These are phyloP conservation scores for Reticulitermes speratus DNA, from an alignment of 1,140 invertebrate species.

Conservation along the genomic window DNA sequence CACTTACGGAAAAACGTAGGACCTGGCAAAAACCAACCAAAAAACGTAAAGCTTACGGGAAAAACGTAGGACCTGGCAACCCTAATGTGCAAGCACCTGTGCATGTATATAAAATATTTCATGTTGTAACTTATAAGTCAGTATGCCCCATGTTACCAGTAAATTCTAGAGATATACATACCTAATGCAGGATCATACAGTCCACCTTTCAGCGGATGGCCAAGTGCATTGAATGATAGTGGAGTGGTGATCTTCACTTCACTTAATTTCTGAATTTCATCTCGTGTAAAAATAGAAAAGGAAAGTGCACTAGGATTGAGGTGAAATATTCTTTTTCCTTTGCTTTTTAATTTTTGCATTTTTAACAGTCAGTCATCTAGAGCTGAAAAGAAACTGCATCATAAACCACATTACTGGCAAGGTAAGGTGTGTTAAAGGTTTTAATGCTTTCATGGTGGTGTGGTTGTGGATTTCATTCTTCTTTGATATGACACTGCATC, in stretches of 20 bases:
- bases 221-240: conserved; percentile 80
- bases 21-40: too few species aligned
- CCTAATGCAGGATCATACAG: conserved; percentile 78
- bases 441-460: too few species aligned
- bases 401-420: too few species aligned
- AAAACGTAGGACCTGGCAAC: neutral
- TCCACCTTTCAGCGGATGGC: conserved; percentile 78
- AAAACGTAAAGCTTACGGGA: too few species aligned
- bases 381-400: too few species aligned
- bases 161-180: conserved; percentile 48
- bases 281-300: conserved; percentile 71
- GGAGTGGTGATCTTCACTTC: conserved; percentile 82
- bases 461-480: too few species aligned
- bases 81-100: neutral
- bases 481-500: too few species aligned
- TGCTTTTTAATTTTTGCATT: too few species aligned
- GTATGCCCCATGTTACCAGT: neutral
- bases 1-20: too few species aligned
- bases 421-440: too few species aligned
- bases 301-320: conserved; percentile 32
- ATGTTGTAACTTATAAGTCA: neutral
- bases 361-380: too few species aligned
- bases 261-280: conserved; percentile 86
- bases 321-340: neutral
- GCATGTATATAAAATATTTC: neutral